Evolutionary conservation across 2,888 invertebrate genomes (phyloP), one percentile per base, ranked within the genome.

Genomic region (Cylindroiulus punctatus): DNA sequence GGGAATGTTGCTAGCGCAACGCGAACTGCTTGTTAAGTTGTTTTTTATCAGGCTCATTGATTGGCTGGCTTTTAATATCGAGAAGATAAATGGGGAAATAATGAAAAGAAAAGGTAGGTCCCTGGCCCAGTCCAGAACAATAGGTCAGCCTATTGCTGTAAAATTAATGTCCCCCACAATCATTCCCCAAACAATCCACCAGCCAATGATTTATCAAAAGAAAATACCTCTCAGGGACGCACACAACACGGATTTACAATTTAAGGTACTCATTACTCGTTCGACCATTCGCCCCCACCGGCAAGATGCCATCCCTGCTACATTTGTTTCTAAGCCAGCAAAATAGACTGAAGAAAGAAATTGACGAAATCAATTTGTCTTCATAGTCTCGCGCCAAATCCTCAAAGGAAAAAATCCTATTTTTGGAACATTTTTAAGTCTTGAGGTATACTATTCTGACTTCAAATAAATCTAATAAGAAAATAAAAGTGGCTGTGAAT

Each of bases 1-100:
- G 57, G 57, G 57, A 57, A 57, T 57, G 57, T 57, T 57, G 57
- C 57, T 57, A 57, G 57, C 57, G 57, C 57, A 57, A 57, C 57
- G 57, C 57, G 19, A 57, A 22, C 22, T 57, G 57, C 57, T 57
- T 57, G 57, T n/a, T n/a, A 57, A 57, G 57, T 57, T 22, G 2
- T 57, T 57, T 57, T 57, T 57, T 57, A 57, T 57, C 57, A 57
- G 7, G 22, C 22, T 22, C 57, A 57, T 57, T 57, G 57, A 57
- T 57, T 57, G 57, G 57, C 57, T 57, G 57, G 57, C 57, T 57
- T 57, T 57, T 57, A 57, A 57, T 57, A 57, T 57, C 57, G 57
- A 57, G 57, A 57, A 57, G 57, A 57, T 57, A 57, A 57, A 57
- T 57, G 57, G 57, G 19, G 57, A 57, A 57, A 57, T 57, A 57